phyloP scores from a whole-genome alignment of 2,797 vertebrate genomes.

The Acipenser ruthenus region DNA sequence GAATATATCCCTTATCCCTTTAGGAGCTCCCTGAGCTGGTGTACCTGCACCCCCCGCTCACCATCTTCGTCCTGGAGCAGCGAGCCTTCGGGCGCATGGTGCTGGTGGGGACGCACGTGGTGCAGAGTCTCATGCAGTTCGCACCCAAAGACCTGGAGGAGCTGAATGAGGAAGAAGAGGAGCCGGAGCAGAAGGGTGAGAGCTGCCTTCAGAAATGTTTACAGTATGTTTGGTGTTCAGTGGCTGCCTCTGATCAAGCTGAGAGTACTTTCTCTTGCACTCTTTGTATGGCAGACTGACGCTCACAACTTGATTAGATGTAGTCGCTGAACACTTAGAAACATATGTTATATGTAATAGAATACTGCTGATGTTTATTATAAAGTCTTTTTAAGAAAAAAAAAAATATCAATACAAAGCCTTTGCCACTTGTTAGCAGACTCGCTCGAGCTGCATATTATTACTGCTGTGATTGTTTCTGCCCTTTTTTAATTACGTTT shows the following conservation, averaged over 20 bases:
- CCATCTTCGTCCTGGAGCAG: constrained; percentile 79
- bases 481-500: too few species aligned
- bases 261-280: too few species aligned
- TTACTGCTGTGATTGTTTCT: too few species aligned
- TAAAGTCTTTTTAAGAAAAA: too few species aligned
- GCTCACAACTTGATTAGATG: too few species aligned
- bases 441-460: too few species aligned
- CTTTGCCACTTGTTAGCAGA: too few species aligned
- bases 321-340: too few species aligned
- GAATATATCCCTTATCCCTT: background rate
- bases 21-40: constrained; percentile 84
- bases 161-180: constrained; percentile 54
- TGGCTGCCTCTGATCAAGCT: too few species aligned
- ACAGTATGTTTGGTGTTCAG: background rate
- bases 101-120: constrained; percentile 76
- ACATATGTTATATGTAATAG: background rate
- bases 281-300: too few species aligned
- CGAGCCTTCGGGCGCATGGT: constrained; percentile 76
- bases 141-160: constrained; percentile 57
- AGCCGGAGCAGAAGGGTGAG: constrained; percentile 46
- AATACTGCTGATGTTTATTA: too few species aligned
- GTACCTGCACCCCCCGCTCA: constrained; percentile 87
- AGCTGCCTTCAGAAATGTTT: background rate
- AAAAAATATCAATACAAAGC: too few species aligned
- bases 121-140: constrained; percentile 75